Conservation (phyloP, 2,888 invertebrate species). For the Ctenicera cuprea region DNA sequence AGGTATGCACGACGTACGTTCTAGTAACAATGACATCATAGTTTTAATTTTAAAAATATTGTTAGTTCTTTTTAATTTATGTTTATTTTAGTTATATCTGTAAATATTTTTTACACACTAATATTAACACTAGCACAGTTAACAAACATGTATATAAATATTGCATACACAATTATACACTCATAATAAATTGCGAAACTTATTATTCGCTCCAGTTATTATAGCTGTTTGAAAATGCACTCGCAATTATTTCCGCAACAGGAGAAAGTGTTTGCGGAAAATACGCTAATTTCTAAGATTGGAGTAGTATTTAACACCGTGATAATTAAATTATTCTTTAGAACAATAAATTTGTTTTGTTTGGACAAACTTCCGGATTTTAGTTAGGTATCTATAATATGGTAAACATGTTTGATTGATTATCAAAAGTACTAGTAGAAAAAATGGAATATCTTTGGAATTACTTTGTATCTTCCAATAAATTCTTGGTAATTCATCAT, state of each 20-base stretch:
- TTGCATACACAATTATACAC: not conserved
- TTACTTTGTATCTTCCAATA: too few relatives aligned
- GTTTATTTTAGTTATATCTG: not conserved
- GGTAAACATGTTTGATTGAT: too few relatives aligned
- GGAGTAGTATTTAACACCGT: not conserved
- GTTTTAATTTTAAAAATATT: not conserved
- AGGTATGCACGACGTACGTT: not conserved
- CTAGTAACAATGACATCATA: slow-evolving; percentile 3
- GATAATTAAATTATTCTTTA: not conserved
- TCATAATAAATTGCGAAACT: slow-evolving; percentile 1
- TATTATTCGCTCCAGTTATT: slow-evolving; percentile 14
- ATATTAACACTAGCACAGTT: not conserved
- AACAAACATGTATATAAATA: not conserved
- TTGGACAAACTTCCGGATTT: not conserved
- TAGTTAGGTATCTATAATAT: not conserved
- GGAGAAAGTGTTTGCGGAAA: slow-evolving; percentile 3
- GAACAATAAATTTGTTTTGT: not conserved
- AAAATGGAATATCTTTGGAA: too few relatives aligned
- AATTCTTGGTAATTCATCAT: too few relatives aligned
- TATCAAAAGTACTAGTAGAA: too few relatives aligned
- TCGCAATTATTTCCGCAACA: not conserved
- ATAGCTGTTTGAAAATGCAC: slow-evolving; percentile 3
- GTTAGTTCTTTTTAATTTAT: not conserved
- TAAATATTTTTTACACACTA: not conserved
- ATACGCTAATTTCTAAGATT: not conserved